phyloP scores from a whole-genome alignment of 2,113 vertebrate species.

The Ictalurus furcatus region DNA sequence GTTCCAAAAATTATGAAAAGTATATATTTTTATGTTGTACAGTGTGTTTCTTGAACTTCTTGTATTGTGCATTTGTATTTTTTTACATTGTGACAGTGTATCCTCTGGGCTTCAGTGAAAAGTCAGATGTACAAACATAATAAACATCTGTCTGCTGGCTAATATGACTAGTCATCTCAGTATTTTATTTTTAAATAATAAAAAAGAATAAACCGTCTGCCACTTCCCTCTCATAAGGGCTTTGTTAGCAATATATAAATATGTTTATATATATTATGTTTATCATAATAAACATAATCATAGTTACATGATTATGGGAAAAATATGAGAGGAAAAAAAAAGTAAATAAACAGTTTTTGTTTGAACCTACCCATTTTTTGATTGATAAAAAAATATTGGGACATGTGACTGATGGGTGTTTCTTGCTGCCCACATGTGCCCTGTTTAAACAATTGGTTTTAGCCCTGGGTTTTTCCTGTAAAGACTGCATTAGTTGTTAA shows the following conservation, averaged over 20 bases:
- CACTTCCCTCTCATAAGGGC: neutral
- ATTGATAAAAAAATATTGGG: no score
- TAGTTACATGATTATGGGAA: no score
- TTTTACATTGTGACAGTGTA: conserved; percentile 43
- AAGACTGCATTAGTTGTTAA: no score
- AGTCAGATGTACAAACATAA: conserved; percentile 65
- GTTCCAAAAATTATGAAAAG: conserved; percentile 72
- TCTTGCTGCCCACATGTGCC: no score
- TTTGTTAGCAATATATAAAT: neutral
- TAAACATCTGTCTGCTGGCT: conserved; percentile 70
- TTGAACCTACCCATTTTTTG: no score
- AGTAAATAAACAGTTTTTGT: no score
- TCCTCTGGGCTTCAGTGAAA: conserved; percentile 52
- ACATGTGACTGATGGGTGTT: no score
- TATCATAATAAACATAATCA: no score
- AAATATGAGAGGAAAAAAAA: no score
- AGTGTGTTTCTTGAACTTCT: conserved; percentile 51
- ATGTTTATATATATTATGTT: no score
- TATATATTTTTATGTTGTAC: conserved; percentile 72
- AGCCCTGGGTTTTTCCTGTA: no score
- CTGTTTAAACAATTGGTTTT: no score
- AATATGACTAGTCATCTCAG: conserved; percentile 27
- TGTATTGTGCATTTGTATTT: conserved; percentile 49
- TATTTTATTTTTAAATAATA: conserved; percentile 7
- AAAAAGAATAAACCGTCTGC: neutral